phyloP scores from a whole-genome alignment of 2,113 vertebrate species.

The Stomatorhinus ivindoensis region DNA sequence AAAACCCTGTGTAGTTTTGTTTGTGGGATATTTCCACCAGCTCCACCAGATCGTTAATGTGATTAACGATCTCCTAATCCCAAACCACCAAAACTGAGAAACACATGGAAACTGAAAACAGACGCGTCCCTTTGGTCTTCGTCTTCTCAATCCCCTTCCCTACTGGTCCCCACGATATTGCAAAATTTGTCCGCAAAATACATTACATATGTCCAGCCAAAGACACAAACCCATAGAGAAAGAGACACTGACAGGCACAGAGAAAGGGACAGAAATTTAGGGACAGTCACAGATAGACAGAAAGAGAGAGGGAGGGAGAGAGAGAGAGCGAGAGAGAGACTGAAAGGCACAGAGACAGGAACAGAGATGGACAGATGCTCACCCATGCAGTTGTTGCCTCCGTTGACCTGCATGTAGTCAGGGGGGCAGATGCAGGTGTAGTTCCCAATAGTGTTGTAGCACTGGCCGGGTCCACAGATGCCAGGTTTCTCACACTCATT shows the following conservation, averaged over 20 bases:
- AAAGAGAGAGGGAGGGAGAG: neutral
- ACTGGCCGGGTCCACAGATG: slow-evolving; percentile 89
- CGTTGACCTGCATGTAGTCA: slow-evolving; percentile 97
- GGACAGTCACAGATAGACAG: neutral
- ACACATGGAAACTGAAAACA: neutral
- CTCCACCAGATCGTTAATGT: neutral
- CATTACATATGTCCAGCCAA: neutral
- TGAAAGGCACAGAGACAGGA: neutral
- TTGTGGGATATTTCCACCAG: slow-evolving; percentile 1
- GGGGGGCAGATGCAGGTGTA: slow-evolving; percentile 96
- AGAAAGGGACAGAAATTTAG: too few species aligned
- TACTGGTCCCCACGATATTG: neutral
- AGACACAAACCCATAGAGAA: neutral
- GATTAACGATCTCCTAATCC: neutral
- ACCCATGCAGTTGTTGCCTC: slow-evolving; percentile 99
- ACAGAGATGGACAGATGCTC: slow-evolving; percentile 22
- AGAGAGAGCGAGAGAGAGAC: neutral
- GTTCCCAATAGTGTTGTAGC: slow-evolving; percentile 95
- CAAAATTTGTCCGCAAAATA: neutral
- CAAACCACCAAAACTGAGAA: neutral
- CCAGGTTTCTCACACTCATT: slow-evolving; percentile 82
- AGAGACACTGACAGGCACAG: neutral
- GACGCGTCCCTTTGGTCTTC: neutral
- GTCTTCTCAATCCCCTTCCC: neutral
- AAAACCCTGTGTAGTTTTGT: neutral